Base-by-base conservation (phyloP, 2,888 invertebrate genomes). In the Zaprionus obscuricornis region DNA sequence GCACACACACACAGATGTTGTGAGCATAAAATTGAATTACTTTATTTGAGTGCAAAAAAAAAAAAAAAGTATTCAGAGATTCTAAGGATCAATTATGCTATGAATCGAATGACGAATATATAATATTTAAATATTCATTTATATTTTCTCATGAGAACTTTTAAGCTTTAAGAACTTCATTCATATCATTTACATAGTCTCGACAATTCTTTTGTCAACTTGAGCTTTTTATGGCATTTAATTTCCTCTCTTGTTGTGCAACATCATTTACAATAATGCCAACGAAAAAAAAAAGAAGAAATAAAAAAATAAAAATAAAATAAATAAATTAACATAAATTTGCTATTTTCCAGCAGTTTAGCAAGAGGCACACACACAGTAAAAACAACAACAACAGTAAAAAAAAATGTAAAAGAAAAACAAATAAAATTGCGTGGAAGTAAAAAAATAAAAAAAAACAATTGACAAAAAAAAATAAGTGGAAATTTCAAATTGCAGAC, bases 261-360 rank as follows among this genome's bases (percentile, higher is more conserved):
- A 57, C 70, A 67, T 78, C 74, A 77, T 77, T 79, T 72, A 69
- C 70, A 76, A 85, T 79, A 77, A 72, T 72, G 79, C 54, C 60
- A 42, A 58, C 40, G 37, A 24, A 37, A 27, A 16, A 24, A 26
- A 58, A 82, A n/a, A n/a, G n/a, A n/a, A n/a, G n/a, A n/a, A n/a
- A n/a, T n/a, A n/a, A n/a, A n/a, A n/a, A n/a, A n/a, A n/a, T n/a
- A n/a, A n/a, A n/a, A n/a, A n/a, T n/a, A n/a, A n/a, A n/a, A n/a
- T n/a, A n/a, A n/a, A n/a, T n/a, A n/a, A 85, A 79, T 85, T 79
- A 73, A 70, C 85, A 79, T 79, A 85, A 79, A 85, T 83, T 85
- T 75, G 70, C 74, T 65, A 84, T 84, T 81, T 73, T 70, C 77
- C 71, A 66, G 50, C 62, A 76, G 77, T 73, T 76, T 79, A 75